Evolutionary conservation across 2,888 invertebrate genomes (phyloP).

Genomic region (Nasonovia ribisnigri): DNA sequence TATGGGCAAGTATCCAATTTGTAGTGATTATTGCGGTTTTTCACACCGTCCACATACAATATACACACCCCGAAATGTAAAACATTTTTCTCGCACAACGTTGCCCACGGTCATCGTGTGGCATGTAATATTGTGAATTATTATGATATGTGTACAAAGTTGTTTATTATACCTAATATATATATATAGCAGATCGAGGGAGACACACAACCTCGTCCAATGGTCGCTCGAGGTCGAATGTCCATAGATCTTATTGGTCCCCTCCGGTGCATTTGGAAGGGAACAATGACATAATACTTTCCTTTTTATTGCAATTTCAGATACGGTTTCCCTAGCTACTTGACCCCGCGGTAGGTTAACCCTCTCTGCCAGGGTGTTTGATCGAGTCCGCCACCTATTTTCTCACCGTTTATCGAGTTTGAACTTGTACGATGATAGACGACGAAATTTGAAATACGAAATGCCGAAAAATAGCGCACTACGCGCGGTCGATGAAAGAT

Average conservation of each 20-base stretch:
- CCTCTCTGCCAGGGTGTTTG: background rate
- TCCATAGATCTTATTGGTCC: constrained; percentile 51
- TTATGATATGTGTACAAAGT: background rate
- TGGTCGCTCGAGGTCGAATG: constrained; percentile 52
- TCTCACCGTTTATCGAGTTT: background rate
- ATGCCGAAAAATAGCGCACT: background rate
- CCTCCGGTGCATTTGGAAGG: constrained; percentile 54
- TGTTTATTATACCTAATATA: constrained; percentile 33
- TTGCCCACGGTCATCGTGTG: constrained; percentile 52
- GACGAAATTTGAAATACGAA: background rate
- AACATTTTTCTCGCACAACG: background rate
- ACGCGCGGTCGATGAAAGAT: background rate
- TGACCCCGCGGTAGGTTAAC: background rate
- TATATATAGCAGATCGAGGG: background rate
- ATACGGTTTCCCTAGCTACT: background rate
- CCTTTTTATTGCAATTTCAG: background rate
- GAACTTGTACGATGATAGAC: background rate
- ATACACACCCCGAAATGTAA: constrained; percentile 48
- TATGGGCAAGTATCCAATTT: constrained; percentile 48
- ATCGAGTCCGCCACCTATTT: background rate
- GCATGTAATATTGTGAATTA: constrained; percentile 13
- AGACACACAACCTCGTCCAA: constrained; percentile 42
- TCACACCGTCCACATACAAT: background rate
- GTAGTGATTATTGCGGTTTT: constrained; percentile 51
- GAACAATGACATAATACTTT: constrained; percentile 39